phyloP scores from a whole-genome alignment of 2,113 vertebrate species.

The Tiliqua scincoides region DNA sequence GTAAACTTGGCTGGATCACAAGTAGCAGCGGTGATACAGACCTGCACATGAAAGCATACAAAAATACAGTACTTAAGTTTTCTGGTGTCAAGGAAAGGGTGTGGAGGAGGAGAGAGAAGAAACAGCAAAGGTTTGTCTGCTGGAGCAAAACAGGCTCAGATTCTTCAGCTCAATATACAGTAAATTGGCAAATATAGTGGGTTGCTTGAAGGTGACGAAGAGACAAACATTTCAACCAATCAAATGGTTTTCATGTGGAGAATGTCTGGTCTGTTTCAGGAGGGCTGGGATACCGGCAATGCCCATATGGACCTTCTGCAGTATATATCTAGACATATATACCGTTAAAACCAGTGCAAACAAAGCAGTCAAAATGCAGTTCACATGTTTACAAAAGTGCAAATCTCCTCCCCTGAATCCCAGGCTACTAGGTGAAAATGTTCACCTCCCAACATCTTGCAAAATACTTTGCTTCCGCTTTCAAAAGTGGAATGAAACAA shows the following conservation, averaged over 20 bases:
- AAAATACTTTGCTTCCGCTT: slow-evolving; percentile 67
- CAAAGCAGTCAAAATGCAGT: slow-evolving; percentile 76
- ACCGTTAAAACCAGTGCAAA: slow-evolving; percentile 81
- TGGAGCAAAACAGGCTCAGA: slow-evolving; percentile 77
- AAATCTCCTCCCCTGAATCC: slow-evolving; percentile 69
- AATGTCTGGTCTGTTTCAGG: slow-evolving; percentile 65
- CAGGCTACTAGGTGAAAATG: slow-evolving; percentile 58
- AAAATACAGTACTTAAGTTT: slow-evolving; percentile 80
- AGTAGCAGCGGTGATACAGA: slow-evolving; percentile 53
- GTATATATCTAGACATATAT: slow-evolving; percentile 63
- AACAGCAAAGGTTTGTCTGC: slow-evolving; percentile 53
- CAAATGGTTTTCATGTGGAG: slow-evolving; percentile 72
- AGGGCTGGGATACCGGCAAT: slow-evolving; percentile 79
- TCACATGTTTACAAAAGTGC: slow-evolving; percentile 80
- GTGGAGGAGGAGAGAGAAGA: not conserved
- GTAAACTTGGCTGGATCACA: slow-evolving; percentile 43
- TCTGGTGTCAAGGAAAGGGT: slow-evolving; percentile 58
- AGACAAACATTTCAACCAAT: slow-evolving; percentile 51
- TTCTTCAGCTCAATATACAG: slow-evolving; percentile 79
- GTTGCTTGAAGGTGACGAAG: slow-evolving; percentile 34
- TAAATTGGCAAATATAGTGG: slow-evolving; percentile 72
- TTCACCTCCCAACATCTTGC: slow-evolving; percentile 64
- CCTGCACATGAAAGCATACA: slow-evolving; percentile 59
- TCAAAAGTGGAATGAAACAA: slow-evolving; percentile 75
- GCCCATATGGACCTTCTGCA: slow-evolving; percentile 75